Conservation (phyloP, 2,888 invertebrate species). For the Nomada hirtipes region DNA sequence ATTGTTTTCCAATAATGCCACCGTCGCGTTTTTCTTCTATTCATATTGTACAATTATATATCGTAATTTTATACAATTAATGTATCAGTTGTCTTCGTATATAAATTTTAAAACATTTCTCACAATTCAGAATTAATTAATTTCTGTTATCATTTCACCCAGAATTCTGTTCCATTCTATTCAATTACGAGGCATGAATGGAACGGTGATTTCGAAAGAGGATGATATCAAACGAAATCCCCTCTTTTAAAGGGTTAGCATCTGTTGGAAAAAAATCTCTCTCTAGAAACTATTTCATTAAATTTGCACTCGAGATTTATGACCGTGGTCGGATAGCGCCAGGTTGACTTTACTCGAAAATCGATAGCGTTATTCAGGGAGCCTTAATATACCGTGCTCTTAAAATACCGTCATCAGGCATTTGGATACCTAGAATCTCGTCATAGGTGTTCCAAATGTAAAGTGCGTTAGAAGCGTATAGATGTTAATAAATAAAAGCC, state of each 20-base stretch:
- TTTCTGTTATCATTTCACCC: background rate
- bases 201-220: background rate
- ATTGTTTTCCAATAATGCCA: constrained; percentile 40
- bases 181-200: background rate
- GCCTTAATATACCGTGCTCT: constrained; percentile 9
- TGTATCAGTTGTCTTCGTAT: too few species aligned
- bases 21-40: background rate
- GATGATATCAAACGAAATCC: constrained; percentile 17
- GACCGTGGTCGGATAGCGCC: constrained; percentile 9
- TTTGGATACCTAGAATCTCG: background rate
- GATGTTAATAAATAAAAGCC: too few species aligned
- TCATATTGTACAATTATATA: background rate
- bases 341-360: constrained; percentile 39
- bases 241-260: background rate
- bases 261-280: constrained; percentile 4
- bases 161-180: background rate
- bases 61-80: too few species aligned
- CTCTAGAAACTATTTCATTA: constrained; percentile 38
- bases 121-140: background rate
- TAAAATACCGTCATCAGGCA: background rate
- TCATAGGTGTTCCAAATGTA: background rate
- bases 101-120: background rate
- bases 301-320: constrained; percentile 35
- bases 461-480: background rate
- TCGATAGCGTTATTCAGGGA: constrained; percentile 29